phyloP scores from a whole-genome alignment of 2,888 invertebrate genomes.

The Drymonia ruficornis region DNA sequence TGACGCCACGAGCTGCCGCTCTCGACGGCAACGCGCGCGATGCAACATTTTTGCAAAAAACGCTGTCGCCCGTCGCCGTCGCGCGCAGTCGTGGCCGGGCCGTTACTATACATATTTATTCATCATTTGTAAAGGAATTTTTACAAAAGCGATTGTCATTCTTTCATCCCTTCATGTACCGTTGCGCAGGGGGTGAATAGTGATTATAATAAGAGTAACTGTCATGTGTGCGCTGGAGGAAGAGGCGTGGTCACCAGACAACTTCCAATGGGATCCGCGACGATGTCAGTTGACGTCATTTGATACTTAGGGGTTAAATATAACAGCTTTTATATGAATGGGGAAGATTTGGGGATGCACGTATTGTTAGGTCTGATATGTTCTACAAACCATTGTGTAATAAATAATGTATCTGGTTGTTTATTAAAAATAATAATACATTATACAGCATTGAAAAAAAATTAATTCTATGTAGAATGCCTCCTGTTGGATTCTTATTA shows the following conservation, averaged over 20 bases:
- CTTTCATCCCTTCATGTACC: constrained; percentile 37
- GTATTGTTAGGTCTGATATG: neutral
- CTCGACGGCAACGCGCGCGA: no score
- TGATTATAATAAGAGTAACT: constrained; percentile 62
- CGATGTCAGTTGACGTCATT: constrained; percentile 56
- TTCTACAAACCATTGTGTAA: neutral
- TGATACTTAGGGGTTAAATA: constrained; percentile 52
- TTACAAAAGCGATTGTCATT: constrained; percentile 25
- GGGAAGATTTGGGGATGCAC: neutral
- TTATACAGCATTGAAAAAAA: no score
- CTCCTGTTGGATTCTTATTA: no score
- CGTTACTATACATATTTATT: no score
- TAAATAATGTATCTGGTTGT: no score
- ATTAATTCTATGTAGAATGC: no score
- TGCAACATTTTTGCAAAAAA: no score
- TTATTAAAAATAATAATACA: no score
- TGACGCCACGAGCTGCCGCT: no score
- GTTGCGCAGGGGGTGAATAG: constrained; percentile 44
- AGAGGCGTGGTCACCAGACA: constrained; percentile 77
- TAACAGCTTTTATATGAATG: constrained; percentile 16
- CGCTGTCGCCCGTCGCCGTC: no score
- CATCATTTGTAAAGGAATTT: constrained; percentile 3
- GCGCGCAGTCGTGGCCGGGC: no score
- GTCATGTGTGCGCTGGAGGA: constrained; percentile 67
- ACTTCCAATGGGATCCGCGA: constrained; percentile 65